Base-by-base conservation (phyloP, 2,888 invertebrate species). In the Clanis bilineata region DNA sequence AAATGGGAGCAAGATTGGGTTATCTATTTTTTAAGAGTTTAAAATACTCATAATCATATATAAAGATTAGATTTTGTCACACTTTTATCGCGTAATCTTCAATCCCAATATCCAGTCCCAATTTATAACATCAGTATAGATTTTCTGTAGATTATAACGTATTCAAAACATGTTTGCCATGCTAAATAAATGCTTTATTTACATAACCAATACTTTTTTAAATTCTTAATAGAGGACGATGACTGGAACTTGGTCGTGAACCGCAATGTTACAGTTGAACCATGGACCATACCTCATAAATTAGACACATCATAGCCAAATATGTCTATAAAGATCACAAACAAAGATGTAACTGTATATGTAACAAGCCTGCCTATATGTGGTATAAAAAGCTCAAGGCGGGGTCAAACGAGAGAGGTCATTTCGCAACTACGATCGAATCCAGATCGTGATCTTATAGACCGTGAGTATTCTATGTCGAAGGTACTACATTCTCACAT, bases 371-470 rank as follows among this genome's bases (percentile, higher is more conserved):
- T 18, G 45, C 45, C 28, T 47, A 32, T 51, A 51, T 32, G 32
- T 12, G 51, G 51, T 4, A 32, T 51, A 51, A 51, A 51, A 51
- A 51, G 51, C 51, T 51, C 51, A 51, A 51, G 51, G 51, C 51
- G 51, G 51, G 51, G 51, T 51, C 51, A 51, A 3, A 38, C 36
- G 18, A 18, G 23, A 47, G 39, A 63, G 66, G 58, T 68, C 59
- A 59, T 65, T 67, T 68, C 67, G 68, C 68, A 69, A 70, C 65
- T 60, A 51, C 58, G 57, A 61, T 59, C 63, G 44, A 43, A 64
- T 64, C 44, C 62, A 60, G 64, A 66, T 73, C 73, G 72, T 73
- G 73, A 70, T 67, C 70, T 64, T 65, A 65, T 56, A 66, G 61
- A 56, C 68, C 66, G 64, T 68, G 70, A 67, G 59, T 62, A 55